Percentiles rank a stretch among this genome's conserved stretches.
These are phyloP conservation scores for Stomorhina lunata DNA, from an alignment of 2,888 invertebrate genomes.

Conservation along the genomic window DNA sequence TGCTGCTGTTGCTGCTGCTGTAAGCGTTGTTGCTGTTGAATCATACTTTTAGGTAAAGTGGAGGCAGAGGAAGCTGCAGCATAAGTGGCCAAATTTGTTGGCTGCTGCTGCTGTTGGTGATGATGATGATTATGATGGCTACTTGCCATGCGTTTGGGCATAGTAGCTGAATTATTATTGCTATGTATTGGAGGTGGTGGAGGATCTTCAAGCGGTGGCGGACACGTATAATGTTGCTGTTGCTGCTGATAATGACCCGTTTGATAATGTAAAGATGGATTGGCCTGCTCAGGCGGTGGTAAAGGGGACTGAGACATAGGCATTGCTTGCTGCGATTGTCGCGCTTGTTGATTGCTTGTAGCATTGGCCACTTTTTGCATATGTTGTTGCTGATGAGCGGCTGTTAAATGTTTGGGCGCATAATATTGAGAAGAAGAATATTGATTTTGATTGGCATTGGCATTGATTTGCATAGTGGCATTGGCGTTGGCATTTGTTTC, in stretches of 20 bases:
- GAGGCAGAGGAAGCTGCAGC: slow-evolving; percentile 71
- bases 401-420: slow-evolving; percentile 73
- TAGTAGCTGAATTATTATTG: slow-evolving; percentile 62
- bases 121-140: slow-evolving; percentile 52
- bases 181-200: slow-evolving; percentile 77
- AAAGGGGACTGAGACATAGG: slow-evolving; percentile 39
- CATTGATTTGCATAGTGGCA: slow-evolving; percentile 44
- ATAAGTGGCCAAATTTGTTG: slow-evolving; percentile 71
- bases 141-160: slow-evolving; percentile 50
- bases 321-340: slow-evolving; percentile 65
- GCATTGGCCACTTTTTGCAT: slow-evolving; percentile 53
- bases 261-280: slow-evolving; percentile 59
- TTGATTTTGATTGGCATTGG: slow-evolving; percentile 71
- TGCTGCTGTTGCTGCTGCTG: slow-evolving; percentile 71
- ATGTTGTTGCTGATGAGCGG: slow-evolving; percentile 70
- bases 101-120: slow-evolving; percentile 57
- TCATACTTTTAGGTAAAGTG: slow-evolving; percentile 75
- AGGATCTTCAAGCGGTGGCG: slow-evolving; percentile 78
- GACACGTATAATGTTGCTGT: slow-evolving; percentile 76
- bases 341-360: slow-evolving; percentile 46
- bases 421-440: slow-evolving; percentile 72
- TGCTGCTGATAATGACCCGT: slow-evolving; percentile 61
- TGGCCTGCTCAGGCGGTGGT: slow-evolving; percentile 51
- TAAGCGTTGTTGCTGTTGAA: slow-evolving; percentile 72
- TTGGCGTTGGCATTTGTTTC: slow-evolving; percentile 65